A percentile compares a stretch with the other conserved stretches of the same genome.
These are phyloP conservation scores for Pocillopora verrucosa DNA, from an alignment of 64 coral and sea anemone genomes.

Conservation along the genomic window DNA sequence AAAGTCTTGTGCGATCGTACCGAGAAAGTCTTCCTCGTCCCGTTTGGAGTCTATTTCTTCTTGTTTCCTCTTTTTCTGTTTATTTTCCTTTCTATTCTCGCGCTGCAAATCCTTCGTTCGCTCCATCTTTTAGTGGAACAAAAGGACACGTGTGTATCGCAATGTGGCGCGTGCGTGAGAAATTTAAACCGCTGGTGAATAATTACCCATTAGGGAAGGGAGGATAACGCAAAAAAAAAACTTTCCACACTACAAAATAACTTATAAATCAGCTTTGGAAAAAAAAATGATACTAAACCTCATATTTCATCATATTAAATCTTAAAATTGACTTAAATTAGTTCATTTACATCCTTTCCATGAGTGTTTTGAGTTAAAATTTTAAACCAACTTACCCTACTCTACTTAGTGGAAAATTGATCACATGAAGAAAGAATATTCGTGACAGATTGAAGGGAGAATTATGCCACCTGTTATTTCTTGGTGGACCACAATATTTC, in stretches of 20 bases:
- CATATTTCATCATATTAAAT: not conserved
- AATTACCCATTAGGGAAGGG: not conserved
- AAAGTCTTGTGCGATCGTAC: not conserved
- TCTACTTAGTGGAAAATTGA: not conserved
- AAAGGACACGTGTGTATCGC: not conserved
- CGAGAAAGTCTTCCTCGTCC: not conserved
- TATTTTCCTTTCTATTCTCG: not conserved
- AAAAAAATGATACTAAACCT: not conserved
- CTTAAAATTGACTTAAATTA: not conserved
- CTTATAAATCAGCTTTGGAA: not conserved
- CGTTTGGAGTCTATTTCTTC: not conserved
- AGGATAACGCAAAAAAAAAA: not conserved
- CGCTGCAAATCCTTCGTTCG: not conserved
- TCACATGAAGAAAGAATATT: not conserved
- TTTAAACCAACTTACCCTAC: not conserved
- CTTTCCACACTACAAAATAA: not conserved
- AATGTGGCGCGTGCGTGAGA: slow-evolving; percentile 10
- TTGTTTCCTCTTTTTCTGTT: slow-evolving; percentile 9
- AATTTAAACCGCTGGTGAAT: not conserved
- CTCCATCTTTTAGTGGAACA: not conserved
- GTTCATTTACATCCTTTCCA: not conserved
- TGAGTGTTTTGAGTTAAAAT: not conserved
- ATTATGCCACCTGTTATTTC: slow-evolving; percentile 21
- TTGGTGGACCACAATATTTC: slow-evolving; percentile 1
- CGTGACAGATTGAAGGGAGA: slow-evolving; percentile 15